phyloP scores from a whole-genome alignment of 2,113 vertebrate species.

The Ascaphus truei region DNA sequence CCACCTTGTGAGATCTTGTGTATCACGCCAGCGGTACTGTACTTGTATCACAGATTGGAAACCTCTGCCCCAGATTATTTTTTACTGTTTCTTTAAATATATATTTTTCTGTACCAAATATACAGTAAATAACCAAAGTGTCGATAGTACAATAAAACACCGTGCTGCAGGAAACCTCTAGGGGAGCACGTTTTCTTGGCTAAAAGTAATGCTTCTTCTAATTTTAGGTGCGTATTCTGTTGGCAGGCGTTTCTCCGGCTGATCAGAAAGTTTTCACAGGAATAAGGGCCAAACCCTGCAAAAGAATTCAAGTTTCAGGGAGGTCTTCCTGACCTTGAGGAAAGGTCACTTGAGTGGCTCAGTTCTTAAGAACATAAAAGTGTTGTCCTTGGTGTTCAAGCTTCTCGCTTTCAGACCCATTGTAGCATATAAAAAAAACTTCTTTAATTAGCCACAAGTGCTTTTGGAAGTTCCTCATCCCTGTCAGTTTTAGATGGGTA shows the following conservation, averaged over 20 bases:
- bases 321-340: constrained; percentile 1
- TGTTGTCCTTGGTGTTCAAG: constrained; percentile 5
- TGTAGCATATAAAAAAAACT: too few relatives aligned
- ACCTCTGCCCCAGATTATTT: too few relatives aligned
- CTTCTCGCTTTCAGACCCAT: not conserved
- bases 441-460: too few relatives aligned
- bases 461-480: too few relatives aligned
- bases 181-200: not conserved
- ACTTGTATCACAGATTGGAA: too few relatives aligned
- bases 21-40: too few relatives aligned
- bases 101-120: too few relatives aligned
- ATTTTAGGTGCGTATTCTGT: constrained; percentile 2
- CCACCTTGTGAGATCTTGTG: too few relatives aligned
- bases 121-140: too few relatives aligned
- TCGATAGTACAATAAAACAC: constrained; percentile 13
- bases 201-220: not conserved
- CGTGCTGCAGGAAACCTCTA: not conserved
- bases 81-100: too few relatives aligned
- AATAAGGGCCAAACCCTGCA: not conserved
- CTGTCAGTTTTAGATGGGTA: too few relatives aligned
- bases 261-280: not conserved
- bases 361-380: not conserved
- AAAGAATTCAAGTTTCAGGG: not conserved
- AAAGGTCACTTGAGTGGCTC: not conserved
- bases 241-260: not conserved